Conservation (phyloP, 1,140 invertebrate species). For the Cydia fagiglandana region DNA sequence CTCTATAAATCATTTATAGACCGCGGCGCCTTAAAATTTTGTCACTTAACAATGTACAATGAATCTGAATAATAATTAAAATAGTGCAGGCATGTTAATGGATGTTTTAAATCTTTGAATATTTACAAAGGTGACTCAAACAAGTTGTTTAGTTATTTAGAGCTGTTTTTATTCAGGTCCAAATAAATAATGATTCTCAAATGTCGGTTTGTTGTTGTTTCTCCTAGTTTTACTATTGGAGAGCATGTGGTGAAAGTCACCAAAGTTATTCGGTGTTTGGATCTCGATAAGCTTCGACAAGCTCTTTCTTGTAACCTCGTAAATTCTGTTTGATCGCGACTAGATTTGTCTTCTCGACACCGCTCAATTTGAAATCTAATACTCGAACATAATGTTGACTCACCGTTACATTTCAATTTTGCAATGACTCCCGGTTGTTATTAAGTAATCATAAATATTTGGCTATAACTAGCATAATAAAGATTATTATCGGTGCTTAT, state of each 20-base stretch:
- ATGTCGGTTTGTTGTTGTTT: conserved; percentile 7
- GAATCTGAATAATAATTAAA: conserved; percentile 56
- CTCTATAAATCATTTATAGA: conserved; percentile 69
- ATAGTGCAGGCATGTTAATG: conserved; percentile 43
- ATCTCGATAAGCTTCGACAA: conserved; percentile 52
- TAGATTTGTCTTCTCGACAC: conserved; percentile 51
- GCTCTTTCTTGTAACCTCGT: conserved; percentile 51
- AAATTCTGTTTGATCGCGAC: conserved; percentile 51
- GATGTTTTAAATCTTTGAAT: conserved; percentile 43
- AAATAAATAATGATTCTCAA: not conserved
- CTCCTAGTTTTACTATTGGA: conserved; percentile 32
- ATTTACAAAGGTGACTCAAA: conserved; percentile 40
- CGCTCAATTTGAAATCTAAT: conserved; percentile 61
- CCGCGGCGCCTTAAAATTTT: conserved; percentile 56
- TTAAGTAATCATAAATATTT: conserved; percentile 24
- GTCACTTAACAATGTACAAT: conserved; percentile 58
- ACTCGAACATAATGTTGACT: conserved; percentile 56
- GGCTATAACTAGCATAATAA: not conserved
- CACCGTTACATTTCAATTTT: conserved; percentile 49
- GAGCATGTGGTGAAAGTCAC: conserved; percentile 46
- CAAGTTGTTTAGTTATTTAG: not conserved
- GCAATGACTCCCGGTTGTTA: conserved; percentile 35
- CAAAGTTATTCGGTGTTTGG: conserved; percentile 47
- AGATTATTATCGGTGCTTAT: too few relatives aligned
- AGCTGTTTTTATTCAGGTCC: not conserved